Evolutionary conservation across 92 coral and sea anemone species (phyloP).

Genomic region (Epizoanthus rinbou): DNA sequence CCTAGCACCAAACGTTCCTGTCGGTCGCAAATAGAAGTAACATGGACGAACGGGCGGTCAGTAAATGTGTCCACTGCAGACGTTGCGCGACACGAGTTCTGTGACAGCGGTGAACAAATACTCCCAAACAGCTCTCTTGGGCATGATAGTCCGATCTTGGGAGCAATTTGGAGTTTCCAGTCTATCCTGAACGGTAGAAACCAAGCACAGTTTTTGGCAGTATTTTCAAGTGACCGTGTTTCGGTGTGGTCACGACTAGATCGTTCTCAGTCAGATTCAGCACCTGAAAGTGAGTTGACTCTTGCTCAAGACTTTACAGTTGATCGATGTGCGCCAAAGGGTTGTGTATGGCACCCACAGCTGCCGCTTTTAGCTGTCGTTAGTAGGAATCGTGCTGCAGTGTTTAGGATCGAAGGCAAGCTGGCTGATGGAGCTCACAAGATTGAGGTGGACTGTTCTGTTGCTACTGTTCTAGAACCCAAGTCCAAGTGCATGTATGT

Average conservation of each 20-base stretch:
- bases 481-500: conserved; percentile 23
- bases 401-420: conserved; percentile 20
- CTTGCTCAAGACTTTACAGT: conserved; percentile 24
- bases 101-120: background rate
- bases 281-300: background rate
- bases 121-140: background rate
- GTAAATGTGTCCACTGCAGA: conserved; percentile 4
- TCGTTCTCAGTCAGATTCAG: background rate
- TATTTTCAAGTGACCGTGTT: conserved; percentile 27
- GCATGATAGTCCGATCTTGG: conserved; percentile 31
- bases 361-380: conserved; percentile 10
- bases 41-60: conserved; percentile 24
- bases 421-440: background rate
- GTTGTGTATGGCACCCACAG: conserved; percentile 18
- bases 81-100: background rate
- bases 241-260: conserved; percentile 17
- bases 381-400: conserved; percentile 30
- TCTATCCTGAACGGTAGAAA: background rate
- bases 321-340: conserved; percentile 19
- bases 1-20: background rate
- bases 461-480: background rate
- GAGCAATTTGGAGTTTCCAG: conserved; percentile 17
- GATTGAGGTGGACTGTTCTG: background rate
- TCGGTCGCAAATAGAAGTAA: conserved; percentile 8
- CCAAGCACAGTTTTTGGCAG: background rate